Base-by-base conservation (phyloP, 2,113 vertebrate genomes). In the Castor canadensis region DNA sequence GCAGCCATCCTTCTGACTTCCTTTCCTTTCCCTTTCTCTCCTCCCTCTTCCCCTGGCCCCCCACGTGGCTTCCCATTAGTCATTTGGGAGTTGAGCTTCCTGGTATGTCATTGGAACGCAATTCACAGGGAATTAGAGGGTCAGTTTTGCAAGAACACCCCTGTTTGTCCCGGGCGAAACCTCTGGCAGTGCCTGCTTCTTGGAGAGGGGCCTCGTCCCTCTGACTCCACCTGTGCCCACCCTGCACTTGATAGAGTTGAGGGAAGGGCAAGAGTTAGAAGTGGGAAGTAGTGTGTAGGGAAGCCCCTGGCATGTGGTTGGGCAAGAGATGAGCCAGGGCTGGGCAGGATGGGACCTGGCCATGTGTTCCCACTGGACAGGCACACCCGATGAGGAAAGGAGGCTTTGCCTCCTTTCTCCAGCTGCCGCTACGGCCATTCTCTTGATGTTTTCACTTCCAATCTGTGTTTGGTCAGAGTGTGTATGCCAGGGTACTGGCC, bases 1-100 rank as follows among this genome's bases (percentile, higher is more conserved):
- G 79, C 40, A 38, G 62, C 1, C 45, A 83, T 66, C 75, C 8
- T 62, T 52, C 79, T 49, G 92, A 89, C 93, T 95, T 95, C 92
- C 95, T 89, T 95, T 95, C 52, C 79, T 47, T 82, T 66, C 60
- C 52, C 47, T 91, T 9, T 0, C 9, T 22, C 45, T 76, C 66
- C 40, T 62, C 64, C 72, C 77, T 95, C 82, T 79, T 77, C 85
- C 76, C 76, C 49, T 71, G 13, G 58, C 75, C 76, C 64, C 62
- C 94, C 94, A 77, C 5, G 7, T 71, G 92, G 64, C 62, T 76
- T 52, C 49, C 76, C 75, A 3, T 60, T 45, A 20, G 35, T 40
- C 85, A 64, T 10, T 17, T 1, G 0, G 72, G 77, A 30, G 20
- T 43, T 3, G 22, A 82, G 49, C 43, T 76, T 94, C 15, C 87